Conservation (phyloP, 2,888 invertebrate species). For the Argyra leucocephala region DNA sequence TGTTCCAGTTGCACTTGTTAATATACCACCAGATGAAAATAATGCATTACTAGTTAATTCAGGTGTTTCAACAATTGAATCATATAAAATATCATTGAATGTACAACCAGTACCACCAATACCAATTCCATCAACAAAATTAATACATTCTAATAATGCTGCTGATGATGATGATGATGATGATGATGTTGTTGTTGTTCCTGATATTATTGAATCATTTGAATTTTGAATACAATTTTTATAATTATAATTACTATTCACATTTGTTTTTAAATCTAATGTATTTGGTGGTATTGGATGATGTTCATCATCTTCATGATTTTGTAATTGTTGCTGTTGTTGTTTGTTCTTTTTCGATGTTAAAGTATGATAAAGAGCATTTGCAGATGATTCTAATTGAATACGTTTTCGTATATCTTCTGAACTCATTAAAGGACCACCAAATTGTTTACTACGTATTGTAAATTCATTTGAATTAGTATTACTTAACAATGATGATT, state of each 20-base stretch:
- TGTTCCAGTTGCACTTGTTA: slow-evolving; percentile 6
- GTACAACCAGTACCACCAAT: neutral
- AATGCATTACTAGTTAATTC: neutral
- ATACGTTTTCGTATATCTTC: neutral
- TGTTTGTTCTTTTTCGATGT: neutral
- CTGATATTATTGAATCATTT: neutral
- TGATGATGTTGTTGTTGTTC: too few relatives aligned
- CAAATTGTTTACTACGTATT: neutral
- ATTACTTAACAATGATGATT: slow-evolving; percentile 21
- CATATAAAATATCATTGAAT: neutral
- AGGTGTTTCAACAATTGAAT: neutral
- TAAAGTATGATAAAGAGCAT: slow-evolving; percentile 1
- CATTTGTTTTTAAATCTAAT: neutral
- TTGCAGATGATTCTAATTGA: slow-evolving; percentile 9
- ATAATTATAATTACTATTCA: neutral
- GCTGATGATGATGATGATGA: too few relatives aligned
- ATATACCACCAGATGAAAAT: neutral
- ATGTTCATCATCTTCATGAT: too few relatives aligned
- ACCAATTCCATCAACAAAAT: neutral
- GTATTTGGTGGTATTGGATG: neutral
- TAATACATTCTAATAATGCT: neutral
- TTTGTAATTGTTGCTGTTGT: neutral
- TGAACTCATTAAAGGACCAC: neutral
- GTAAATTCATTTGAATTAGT: neutral
- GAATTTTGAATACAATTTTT: neutral